Evolutionary conservation across 1,140 invertebrate genomes (phyloP).

Genomic region (Helicoverpa zea): DNA sequence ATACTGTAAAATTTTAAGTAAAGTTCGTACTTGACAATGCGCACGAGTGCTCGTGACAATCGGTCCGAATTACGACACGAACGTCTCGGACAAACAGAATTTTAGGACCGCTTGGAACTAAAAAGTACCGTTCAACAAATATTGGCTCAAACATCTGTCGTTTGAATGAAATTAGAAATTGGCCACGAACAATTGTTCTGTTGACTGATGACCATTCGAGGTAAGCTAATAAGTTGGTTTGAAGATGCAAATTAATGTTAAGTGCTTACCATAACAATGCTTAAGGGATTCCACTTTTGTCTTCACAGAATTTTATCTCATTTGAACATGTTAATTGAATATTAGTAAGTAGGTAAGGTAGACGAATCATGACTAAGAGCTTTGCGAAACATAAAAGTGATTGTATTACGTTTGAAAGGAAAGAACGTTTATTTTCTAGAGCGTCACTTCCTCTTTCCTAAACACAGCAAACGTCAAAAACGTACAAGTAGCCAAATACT

Average conservation of each 20-base stretch:
- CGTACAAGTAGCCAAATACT: conserved; percentile 36
- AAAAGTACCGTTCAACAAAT: conserved; percentile 44
- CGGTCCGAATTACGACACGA: conserved; percentile 67
- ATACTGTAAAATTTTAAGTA: conserved; percentile 38
- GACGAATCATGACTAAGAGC: neutral
- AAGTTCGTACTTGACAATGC: conserved; percentile 54
- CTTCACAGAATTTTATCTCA: neutral
- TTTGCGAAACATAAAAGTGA: neutral
- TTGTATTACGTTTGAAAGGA: neutral
- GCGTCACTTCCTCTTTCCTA: neutral
- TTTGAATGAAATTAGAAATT: conserved; percentile 47
- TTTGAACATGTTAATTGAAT: neutral
- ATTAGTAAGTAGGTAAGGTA: neutral
- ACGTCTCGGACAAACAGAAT: conserved; percentile 46
- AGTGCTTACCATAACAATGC: conserved; percentile 26
- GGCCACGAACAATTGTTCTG: conserved; percentile 37
- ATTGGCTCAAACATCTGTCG: conserved; percentile 35
- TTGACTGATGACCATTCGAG: conserved; percentile 21
- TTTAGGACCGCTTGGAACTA: conserved; percentile 32
- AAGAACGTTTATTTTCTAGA: neutral
- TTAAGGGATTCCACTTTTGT: conserved; percentile 5
- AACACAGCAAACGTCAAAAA: conserved; percentile 17
- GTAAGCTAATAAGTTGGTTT: conserved; percentile 34
- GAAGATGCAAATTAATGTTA: conserved; percentile 41
- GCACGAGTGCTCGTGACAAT: conserved; percentile 57